Evolutionary conservation across 2,888 invertebrate species (phyloP).

Genomic region (Pelosia muscerda): DNA sequence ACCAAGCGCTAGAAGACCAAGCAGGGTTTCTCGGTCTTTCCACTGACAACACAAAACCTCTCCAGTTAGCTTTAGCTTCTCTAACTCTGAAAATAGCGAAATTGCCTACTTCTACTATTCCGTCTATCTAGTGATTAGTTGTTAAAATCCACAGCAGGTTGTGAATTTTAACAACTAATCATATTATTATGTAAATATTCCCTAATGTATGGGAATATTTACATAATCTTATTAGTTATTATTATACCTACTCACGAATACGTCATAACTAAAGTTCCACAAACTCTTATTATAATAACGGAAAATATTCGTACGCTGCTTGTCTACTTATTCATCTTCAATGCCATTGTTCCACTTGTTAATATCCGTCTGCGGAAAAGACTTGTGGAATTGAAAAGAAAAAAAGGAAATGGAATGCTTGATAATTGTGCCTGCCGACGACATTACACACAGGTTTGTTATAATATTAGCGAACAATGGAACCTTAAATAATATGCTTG

Average conservation of each 20-base stretch:
- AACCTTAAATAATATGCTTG: slow-evolving; percentile 13
- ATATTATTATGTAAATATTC: too few relatives aligned
- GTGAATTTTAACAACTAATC: too few relatives aligned
- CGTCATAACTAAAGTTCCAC: background rate
- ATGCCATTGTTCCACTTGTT: slow-evolving; percentile 49
- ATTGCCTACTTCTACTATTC: too few relatives aligned
- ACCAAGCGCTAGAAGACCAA: too few relatives aligned
- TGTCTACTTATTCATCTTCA: slow-evolving; percentile 41
- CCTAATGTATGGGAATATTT: background rate
- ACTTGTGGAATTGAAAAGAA: slow-evolving; percentile 46
- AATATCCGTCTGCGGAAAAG: slow-evolving; percentile 53
- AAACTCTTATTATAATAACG: slow-evolving; percentile 14
- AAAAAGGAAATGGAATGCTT: slow-evolving; percentile 47
- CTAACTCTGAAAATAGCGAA: too few relatives aligned
- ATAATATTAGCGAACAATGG: slow-evolving; percentile 17
- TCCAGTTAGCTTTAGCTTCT: too few relatives aligned
- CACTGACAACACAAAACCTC: too few relatives aligned
- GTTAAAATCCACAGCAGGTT: too few relatives aligned
- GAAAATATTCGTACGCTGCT: slow-evolving; percentile 12
- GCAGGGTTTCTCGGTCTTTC: too few relatives aligned
- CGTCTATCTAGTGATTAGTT: too few relatives aligned
- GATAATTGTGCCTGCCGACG: slow-evolving; percentile 35
- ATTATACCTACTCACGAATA: background rate
- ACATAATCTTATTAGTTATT: background rate
- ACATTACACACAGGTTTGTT: slow-evolving; percentile 21